phyloP scores from a whole-genome alignment of 2,797 vertebrate genomes.

The Paramormyrops hopkinsi region DNA sequence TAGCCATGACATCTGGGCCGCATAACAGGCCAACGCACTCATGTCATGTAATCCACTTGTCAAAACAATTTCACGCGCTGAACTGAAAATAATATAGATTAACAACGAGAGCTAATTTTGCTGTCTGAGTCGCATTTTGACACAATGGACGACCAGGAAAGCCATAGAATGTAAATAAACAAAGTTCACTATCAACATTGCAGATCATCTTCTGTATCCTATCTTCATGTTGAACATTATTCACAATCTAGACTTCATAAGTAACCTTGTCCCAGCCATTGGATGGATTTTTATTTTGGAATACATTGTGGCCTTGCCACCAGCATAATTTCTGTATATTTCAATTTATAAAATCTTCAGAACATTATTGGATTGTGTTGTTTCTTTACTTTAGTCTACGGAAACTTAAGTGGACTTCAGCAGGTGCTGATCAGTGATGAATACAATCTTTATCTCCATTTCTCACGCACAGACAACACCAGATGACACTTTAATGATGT shows the following conservation, averaged over 20 bases:
- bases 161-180: background rate
- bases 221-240: background rate
- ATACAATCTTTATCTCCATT: background rate
- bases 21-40: slow-evolving; percentile 38
- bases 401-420: background rate
- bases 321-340: background rate
- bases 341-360: background rate
- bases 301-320: background rate
- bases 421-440: background rate
- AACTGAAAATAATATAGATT: slow-evolving; percentile 37
- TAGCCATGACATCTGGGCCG: slow-evolving; percentile 41
- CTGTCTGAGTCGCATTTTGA: background rate
- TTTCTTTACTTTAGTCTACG: background rate
- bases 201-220: background rate
- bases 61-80: slow-evolving; percentile 44
- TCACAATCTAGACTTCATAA: background rate
- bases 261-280: background rate
- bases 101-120: slow-evolving; percentile 1
- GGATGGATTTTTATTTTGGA: background rate
- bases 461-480: background rate
- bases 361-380: background rate
- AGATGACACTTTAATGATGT: background rate
- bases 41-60: slow-evolving; percentile 51
- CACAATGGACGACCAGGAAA: background rate
- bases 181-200: background rate